Conservation (phyloP, 1,140 invertebrate genomes). For the Brachionus plicatilis region DNA sequence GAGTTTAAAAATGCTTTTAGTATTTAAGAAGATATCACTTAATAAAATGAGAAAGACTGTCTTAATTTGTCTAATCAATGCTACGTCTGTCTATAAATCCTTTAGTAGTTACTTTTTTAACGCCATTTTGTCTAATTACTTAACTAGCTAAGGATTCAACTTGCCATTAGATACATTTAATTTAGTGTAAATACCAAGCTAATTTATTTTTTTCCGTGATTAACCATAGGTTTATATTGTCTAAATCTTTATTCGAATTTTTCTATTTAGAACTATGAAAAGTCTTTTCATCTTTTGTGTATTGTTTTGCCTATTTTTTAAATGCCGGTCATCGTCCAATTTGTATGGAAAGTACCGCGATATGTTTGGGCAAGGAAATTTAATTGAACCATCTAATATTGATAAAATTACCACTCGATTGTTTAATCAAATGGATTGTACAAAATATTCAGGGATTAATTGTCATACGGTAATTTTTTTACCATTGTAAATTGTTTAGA, state of each 20-base stretch:
- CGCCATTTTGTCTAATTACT: neutral
- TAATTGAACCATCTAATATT: neutral
- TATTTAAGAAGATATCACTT: neutral
- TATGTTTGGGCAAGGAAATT: slow-evolving; percentile 13
- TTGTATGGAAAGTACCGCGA: neutral
- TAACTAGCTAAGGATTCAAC: neutral
- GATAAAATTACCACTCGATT: slow-evolving; percentile 1
- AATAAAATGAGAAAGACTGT: neutral
- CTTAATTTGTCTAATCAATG: neutral
- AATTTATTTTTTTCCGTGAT: slow-evolving; percentile 19
- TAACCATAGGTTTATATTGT: neutral
- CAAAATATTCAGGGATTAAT: neutral
- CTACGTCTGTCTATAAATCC: neutral
- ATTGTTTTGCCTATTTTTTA: neutral
- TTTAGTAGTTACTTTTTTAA: neutral
- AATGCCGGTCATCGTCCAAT: neutral
- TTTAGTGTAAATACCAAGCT: slow-evolving; percentile 20
- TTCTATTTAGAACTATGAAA: neutral
- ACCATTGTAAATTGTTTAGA: neutral
- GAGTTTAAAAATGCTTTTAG: neutral
- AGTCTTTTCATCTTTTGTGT: neutral
- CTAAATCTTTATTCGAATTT: neutral
- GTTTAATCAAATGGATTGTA: slow-evolving; percentile 19
- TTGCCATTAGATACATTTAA: slow-evolving; percentile 8
- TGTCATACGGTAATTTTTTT: slow-evolving; percentile 9